Evolutionary conservation across 1,140 invertebrate species (phyloP), one percentile per base, ranked within the genome.

Genomic region (Sycophaga agraensis): DNA sequence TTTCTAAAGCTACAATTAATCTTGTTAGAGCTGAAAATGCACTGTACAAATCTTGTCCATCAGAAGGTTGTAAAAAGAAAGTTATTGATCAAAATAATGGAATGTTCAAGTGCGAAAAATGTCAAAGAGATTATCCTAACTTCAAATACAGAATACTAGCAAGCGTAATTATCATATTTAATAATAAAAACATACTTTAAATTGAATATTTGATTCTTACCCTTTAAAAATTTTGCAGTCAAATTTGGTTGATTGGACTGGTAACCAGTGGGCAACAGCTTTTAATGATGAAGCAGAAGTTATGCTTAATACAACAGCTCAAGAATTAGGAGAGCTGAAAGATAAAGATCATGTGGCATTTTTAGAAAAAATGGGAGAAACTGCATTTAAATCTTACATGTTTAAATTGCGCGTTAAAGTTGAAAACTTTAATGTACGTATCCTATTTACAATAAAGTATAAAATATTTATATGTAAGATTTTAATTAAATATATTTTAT

Each of bases 21-120:
- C 79, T 90, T 45, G 76, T 93, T 19, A 84, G 85, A 70, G 81
- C 84, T 1, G 92, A 96, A 63, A 96, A 93, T 73, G 84, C 88
- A 26, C 77, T 96, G 42, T 99, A 99, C 73, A 90, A 94, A 81
- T 89, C 94, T 1, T 98, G 96, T 71, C 91, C 94, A 0, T 83
- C 84, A 55, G 84, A 89, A 11, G 84, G 86, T 39, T 98, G 96
- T 76, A 96, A 97, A 70, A 98, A 98, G 73, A 98, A 99, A 79
- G 75, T 94, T 1, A 81, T 96, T 24, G 95, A 98, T 80, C 84
- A 89, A 72, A 87, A 90, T 43, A 94, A 95, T 75, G 92, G 91
- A 7, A 83, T 89, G 66, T 99, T 88, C 74, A 84, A 93, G 62
- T 99, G 97, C 77, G 97, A 99, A 76, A 98, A 98, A 77, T 99